A percentile compares a stretch with the other conserved stretches of the same genome.
Conservation (phyloP, 2,888 invertebrate genomes). For the Corbicula japonica region DNA sequence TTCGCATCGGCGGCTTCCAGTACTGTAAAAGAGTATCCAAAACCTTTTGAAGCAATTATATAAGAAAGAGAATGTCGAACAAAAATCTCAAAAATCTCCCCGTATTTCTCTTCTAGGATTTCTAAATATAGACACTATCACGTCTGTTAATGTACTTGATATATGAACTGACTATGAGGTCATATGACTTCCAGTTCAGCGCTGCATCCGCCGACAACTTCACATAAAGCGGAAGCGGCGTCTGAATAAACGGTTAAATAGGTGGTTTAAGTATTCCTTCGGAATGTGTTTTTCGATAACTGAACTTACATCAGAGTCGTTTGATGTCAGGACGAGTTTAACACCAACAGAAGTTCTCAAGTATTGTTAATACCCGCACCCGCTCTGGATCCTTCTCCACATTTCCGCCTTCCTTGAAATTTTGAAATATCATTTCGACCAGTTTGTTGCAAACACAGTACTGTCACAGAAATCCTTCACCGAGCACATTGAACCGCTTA, state of each 20-base stretch:
- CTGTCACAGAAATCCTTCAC: slow-evolving; percentile 26
- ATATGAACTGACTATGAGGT: slow-evolving; percentile 51
- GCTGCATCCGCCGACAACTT: slow-evolving; percentile 74
- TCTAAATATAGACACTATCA: slow-evolving; percentile 74
- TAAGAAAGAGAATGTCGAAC: slow-evolving; percentile 75
- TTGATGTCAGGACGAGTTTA: slow-evolving; percentile 74
- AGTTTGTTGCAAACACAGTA: slow-evolving; percentile 34
- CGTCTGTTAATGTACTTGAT: slow-evolving; percentile 67
- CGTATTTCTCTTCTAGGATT: slow-evolving; percentile 69
- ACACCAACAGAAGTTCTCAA: slow-evolving; percentile 64
- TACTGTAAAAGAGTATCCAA: slow-evolving; percentile 70
- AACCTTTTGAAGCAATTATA: slow-evolving; percentile 74
- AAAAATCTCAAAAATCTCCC: slow-evolving; percentile 68
- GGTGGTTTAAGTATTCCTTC: slow-evolving; percentile 56
- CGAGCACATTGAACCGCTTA: not conserved
- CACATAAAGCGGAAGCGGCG: slow-evolving; percentile 76
- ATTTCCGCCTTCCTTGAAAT: slow-evolving; percentile 7
- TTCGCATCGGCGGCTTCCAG: slow-evolving; percentile 77
- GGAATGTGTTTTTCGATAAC: slow-evolving; percentile 59
- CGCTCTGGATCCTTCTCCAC: slow-evolving; percentile 32
- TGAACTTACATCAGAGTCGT: slow-evolving; percentile 69
- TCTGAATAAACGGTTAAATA: slow-evolving; percentile 66
- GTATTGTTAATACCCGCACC: slow-evolving; percentile 73
- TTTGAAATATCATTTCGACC: slow-evolving; percentile 25
- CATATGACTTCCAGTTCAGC: slow-evolving; percentile 74